Conservation (phyloP, 1,140 invertebrate genomes). For the Rhizoglyphus robini region DNA sequence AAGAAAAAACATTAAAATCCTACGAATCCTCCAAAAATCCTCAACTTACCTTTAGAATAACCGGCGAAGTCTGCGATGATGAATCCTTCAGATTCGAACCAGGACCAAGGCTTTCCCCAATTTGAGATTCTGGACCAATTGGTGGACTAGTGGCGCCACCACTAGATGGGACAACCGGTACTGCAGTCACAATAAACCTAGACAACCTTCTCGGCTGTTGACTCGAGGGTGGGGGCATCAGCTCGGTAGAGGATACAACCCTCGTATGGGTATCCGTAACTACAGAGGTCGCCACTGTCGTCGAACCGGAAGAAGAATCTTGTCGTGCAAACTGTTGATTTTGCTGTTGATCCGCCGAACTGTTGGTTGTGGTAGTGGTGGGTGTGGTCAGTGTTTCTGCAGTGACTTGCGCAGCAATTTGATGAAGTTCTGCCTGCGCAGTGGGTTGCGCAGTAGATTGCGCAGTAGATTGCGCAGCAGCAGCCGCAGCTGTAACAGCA, state of each 20-base stretch:
- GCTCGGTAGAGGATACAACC: neutral
- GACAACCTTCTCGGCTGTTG: neutral
- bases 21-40: neutral
- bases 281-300: too few species aligned
- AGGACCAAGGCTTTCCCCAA: too few species aligned
- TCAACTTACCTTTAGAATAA: neutral
- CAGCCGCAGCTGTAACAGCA: neutral
- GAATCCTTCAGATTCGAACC: conserved; percentile 4
- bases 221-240: neutral
- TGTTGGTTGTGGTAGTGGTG: neutral
- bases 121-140: neutral
- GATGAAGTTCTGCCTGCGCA: neutral
- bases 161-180: neutral
- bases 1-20: neutral
- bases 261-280: neutral
- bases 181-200: conserved; percentile 4
- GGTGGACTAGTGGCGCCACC: neutral
- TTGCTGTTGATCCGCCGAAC: neutral
- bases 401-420: neutral
- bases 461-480: neutral
- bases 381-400: neutral
- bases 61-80: conserved; percentile 6
- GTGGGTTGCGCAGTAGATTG: neutral
- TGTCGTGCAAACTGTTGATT: neutral
- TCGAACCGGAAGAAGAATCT: too few species aligned